Evolutionary conservation across 2,797 vertebrate genomes (phyloP), one percentile per base, ranked within the genome.

Genomic region (Numenius phaeopus): DNA sequence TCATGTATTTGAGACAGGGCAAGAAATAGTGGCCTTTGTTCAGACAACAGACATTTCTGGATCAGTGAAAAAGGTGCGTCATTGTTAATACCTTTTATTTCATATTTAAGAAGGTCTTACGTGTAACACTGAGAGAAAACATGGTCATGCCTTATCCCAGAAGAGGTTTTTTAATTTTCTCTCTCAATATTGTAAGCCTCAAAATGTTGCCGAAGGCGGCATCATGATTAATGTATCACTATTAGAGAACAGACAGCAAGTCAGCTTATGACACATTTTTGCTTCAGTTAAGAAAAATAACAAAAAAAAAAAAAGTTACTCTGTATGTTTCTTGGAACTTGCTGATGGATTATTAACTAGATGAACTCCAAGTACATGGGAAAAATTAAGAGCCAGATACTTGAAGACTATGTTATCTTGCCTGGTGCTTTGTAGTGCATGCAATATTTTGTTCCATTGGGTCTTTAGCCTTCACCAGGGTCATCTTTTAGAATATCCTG

Each of bases 211-310:
- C 0, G 1, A 52, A 82, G 59, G 65, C 52, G 7, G 73, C 93
- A 80, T 90, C 69, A 11, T 95, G 91, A 97, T 97, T 96, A 95
- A 97, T 83, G 73, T 54, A 49, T 91, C 66, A 30, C 49, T 84
- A 29, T 44, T 94, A 72, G 46, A 91, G 83, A 93, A 57, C 66
- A 95, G 70, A 20, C 92, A 97, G 83, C 52, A 83, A 76, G 70
- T 49, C 76, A 92, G 62, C 9, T 71, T 94, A n/a, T 65, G 72
- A 86, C 49, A 83, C 61, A 22, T 46, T 91, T 92, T 91, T 94
- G n/a, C 64, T 95, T 85, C 59, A 59, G 89, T 86, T 87, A 77
- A 90, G 87, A 76, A 93, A 71, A 90, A 76, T 52, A 89, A 57
- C 57, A 77, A 66, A 77, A 61, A 64, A 81, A 40, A 62, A 67